Conservation (phyloP, 2,113 vertebrate genomes). For the Lipotes vexillifer region DNA sequence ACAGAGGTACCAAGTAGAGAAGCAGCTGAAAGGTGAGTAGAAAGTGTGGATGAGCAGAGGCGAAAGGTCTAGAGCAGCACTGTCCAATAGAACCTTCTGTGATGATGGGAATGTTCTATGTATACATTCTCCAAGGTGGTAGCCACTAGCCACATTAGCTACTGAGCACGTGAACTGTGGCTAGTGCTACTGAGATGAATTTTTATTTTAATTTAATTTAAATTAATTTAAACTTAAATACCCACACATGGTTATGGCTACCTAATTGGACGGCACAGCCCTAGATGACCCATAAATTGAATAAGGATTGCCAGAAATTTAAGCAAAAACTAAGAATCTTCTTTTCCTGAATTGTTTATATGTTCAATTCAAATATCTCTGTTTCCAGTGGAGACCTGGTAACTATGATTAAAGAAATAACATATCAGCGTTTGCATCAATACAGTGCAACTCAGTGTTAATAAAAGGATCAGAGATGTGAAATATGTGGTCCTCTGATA, state of each 20-base stretch:
- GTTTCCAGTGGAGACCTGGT: not conserved
- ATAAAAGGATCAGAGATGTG: not conserved
- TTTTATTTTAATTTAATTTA: not conserved
- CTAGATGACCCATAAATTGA: not conserved
- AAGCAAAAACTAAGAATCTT: not conserved
- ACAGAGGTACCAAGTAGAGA: not conserved
- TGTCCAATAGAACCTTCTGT: not conserved
- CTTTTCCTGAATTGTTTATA: not conserved
- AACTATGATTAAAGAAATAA: constrained; percentile 24
- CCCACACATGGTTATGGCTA: not conserved
- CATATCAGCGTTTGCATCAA: not conserved
- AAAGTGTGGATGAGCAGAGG: not conserved
- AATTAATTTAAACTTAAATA: not conserved
- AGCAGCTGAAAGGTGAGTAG: not conserved
- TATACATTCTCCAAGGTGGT: not conserved
- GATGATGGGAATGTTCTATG: rapidly evolving
- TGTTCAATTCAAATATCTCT: not conserved
- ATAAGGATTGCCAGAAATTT: not conserved
- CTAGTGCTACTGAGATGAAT: not conserved
- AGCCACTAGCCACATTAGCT: not conserved
- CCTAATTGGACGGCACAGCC: not conserved
- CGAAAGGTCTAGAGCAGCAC: too few relatives aligned
- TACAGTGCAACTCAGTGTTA: not conserved
- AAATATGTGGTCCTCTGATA: not conserved
- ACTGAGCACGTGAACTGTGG: not conserved